Conservation (phyloP, 2,888 invertebrate genomes). For the Acanthosoma haemorrhoidale region DNA sequence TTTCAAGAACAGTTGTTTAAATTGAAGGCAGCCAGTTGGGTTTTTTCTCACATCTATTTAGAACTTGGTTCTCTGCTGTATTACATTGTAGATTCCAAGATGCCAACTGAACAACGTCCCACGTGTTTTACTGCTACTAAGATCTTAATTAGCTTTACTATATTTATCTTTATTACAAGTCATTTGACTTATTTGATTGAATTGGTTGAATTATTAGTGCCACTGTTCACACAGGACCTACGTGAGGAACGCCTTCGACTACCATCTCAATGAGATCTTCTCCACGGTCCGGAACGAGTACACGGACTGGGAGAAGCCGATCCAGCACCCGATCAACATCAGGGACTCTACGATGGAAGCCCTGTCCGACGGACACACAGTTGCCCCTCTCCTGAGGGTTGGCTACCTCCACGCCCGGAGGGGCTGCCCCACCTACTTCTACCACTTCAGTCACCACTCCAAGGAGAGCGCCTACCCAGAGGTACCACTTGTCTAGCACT, state of each 20-base stretch:
- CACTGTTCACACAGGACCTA: conserved; percentile 77
- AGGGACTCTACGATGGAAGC: conserved; percentile 80
- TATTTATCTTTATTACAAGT: too few relatives aligned
- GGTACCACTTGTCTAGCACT: conserved; percentile 54
- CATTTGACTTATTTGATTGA: background rate
- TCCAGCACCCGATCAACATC: conserved; percentile 78
- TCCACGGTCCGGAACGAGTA: conserved; percentile 91
- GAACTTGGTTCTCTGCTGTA: too few relatives aligned
- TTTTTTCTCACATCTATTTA: too few relatives aligned
- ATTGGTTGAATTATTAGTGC: background rate
- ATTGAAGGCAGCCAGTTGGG: too few relatives aligned
- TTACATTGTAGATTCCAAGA: too few relatives aligned
- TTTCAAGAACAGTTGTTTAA: too few relatives aligned
- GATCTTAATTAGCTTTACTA: too few relatives aligned
- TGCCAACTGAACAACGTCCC: too few relatives aligned
- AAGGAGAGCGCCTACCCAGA: conserved; percentile 72
- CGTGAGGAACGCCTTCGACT: conserved; percentile 90
- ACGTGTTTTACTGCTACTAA: too few relatives aligned
- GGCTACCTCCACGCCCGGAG: conserved; percentile 73
- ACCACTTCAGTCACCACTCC: conserved; percentile 82
- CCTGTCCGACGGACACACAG: conserved; percentile 86
- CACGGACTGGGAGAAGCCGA: conserved; percentile 89
- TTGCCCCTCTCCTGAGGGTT: conserved; percentile 74
- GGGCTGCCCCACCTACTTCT: conserved; percentile 77
- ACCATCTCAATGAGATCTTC: conserved; percentile 90